These are phyloP conservation scores for Ennomos quercinarius DNA, from an alignment of 2,888 invertebrate species.

Conservation along the genomic window DNA sequence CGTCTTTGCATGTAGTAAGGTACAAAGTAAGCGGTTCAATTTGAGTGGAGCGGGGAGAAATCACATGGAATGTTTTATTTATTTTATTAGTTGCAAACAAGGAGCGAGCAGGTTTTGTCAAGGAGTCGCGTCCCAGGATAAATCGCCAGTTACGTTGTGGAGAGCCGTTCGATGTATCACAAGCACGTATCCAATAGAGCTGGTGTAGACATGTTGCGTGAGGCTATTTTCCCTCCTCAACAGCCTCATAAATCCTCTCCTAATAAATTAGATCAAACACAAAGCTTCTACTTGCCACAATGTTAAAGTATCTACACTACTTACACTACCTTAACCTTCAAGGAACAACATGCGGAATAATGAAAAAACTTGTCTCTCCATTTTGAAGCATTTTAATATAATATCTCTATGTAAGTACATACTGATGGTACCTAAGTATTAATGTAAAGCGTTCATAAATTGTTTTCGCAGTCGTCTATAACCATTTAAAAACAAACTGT, in stretches of 20 bases:
- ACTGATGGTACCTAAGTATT: too few relatives aligned
- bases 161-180: constrained; percentile 65
- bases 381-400: neutral
- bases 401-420: neutral
- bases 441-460: constrained; percentile 17
- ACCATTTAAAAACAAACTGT: constrained; percentile 17
- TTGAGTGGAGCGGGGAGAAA: constrained; percentile 23
- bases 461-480: constrained; percentile 12
- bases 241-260: constrained; percentile 70
- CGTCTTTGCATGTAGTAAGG: constrained; percentile 25
- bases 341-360: too few relatives aligned
- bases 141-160: constrained; percentile 64
- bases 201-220: constrained; percentile 69
- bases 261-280: constrained; percentile 74
- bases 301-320: constrained; percentile 2
- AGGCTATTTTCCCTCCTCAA: constrained; percentile 65
- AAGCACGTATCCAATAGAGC: constrained; percentile 72
- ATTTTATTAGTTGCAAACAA: constrained; percentile 62
- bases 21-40: constrained; percentile 33
- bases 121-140: constrained; percentile 59
- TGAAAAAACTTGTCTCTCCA: neutral
- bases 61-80: constrained; percentile 45
- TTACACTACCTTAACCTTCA: constrained; percentile 2
- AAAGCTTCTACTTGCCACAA: constrained; percentile 47
- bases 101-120: constrained; percentile 51